These are phyloP conservation scores for Euzophera pinguis DNA, from an alignment of 2,888 invertebrate species.

Conservation along the genomic window DNA sequence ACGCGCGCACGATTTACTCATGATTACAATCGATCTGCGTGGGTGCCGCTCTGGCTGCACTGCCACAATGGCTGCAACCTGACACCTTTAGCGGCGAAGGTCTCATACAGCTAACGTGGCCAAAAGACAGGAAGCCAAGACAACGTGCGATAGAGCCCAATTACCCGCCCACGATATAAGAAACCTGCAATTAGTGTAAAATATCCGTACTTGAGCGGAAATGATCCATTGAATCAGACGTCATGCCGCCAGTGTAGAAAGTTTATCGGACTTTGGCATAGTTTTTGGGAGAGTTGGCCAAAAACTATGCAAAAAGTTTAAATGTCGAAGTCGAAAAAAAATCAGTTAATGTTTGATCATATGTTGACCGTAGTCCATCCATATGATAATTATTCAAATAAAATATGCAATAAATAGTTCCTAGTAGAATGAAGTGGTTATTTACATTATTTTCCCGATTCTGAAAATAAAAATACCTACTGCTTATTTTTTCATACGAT, in stretches of 20 bases:
- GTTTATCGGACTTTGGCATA: slow-evolving; percentile 24
- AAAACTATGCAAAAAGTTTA: no score
- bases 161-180: slow-evolving; percentile 74
- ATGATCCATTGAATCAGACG: slow-evolving; percentile 26
- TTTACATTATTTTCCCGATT: no score
- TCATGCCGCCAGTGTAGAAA: slow-evolving; percentile 16
- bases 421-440: no score
- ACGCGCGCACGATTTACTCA: slow-evolving; percentile 32
- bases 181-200: slow-evolving; percentile 77
- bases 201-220: slow-evolving; percentile 61
- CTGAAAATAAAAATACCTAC: no score
- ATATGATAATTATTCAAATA: no score
- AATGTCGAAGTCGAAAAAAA: no score
- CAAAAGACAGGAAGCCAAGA: slow-evolving; percentile 76
- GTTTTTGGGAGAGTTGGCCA: slow-evolving; percentile 3
- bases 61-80: slow-evolving; percentile 53
- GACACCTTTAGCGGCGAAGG: slow-evolving; percentile 43
- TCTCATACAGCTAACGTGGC: slow-evolving; percentile 33
- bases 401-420: no score
- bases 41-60: slow-evolving; percentile 59
- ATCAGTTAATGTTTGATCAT: no score
- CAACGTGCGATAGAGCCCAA: slow-evolving; percentile 69
- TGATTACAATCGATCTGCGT: slow-evolving; percentile 28
- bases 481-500: no score
- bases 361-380: no score